Conservation (phyloP, 1,140 invertebrate species). For the Amyelois transitella region DNA sequence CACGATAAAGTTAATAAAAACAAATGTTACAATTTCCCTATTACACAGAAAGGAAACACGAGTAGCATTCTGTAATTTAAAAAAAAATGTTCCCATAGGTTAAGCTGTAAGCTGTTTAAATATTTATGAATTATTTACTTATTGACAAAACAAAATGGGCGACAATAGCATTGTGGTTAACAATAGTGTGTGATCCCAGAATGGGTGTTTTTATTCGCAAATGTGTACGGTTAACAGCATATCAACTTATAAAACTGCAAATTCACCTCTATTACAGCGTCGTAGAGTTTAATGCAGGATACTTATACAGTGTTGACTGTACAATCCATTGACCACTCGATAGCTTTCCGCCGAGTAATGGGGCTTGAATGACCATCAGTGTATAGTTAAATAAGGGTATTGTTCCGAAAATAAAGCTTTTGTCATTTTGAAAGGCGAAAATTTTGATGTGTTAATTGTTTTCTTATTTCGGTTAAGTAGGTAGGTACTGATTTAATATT, state of each 20-base stretch:
- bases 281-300: no score
- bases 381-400: not conserved
- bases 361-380: not conserved
- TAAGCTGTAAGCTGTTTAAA: slow-evolving; percentile 56
- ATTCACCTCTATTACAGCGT: no score
- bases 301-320: no score
- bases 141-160: slow-evolving; percentile 58
- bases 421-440: not conserved
- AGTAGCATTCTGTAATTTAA: no score
- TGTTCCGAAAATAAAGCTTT: not conserved
- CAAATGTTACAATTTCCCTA: no score
- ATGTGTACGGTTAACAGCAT: no score
- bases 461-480: no score
- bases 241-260: no score
- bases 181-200: slow-evolving; percentile 26
- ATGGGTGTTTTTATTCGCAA: slow-evolving; percentile 28
- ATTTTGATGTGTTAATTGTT: not conserved
- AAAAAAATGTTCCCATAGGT: slow-evolving; percentile 34
- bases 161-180: slow-evolving; percentile 40
- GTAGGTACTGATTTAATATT: no score
- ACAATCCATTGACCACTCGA: slow-evolving; percentile 45
- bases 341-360: slow-evolving; percentile 32
- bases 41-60: no score
- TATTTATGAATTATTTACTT: slow-evolving; percentile 64
- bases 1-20: no score